Conservation (phyloP, 2,888 invertebrate genomes). For the Cataglyphis livida region DNA sequence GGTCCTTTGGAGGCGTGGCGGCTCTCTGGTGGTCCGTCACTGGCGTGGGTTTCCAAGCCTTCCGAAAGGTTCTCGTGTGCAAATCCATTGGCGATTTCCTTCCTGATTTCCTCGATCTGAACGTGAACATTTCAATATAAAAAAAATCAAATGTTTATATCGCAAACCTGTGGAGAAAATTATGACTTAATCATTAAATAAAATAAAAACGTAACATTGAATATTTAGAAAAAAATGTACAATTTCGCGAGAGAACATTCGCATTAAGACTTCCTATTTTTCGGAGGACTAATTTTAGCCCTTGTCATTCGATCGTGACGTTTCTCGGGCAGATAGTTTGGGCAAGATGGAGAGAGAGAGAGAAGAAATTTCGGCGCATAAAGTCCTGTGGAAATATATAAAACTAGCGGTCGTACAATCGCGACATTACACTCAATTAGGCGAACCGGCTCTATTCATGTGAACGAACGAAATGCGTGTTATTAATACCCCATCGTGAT, state of each 20-base stretch:
- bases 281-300: not conserved
- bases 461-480: slow-evolving; percentile 58
- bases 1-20: slow-evolving; percentile 82
- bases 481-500: slow-evolving; percentile 72
- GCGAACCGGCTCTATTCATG: slow-evolving; percentile 55
- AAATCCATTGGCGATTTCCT: slow-evolving; percentile 11
- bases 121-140: not conserved
- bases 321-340: not conserved
- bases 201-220: not conserved
- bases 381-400: slow-evolving; percentile 58
- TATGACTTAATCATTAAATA: not conserved
- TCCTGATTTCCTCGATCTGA: not conserved
- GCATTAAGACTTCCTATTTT: not conserved
- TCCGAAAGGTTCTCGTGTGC: slow-evolving; percentile 43
- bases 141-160: not conserved
- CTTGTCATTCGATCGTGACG: not conserved
- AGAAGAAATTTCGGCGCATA: slow-evolving; percentile 4
- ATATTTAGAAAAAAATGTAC: not conserved
- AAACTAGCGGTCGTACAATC: slow-evolving; percentile 56
- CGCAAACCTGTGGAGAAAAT: not conserved
- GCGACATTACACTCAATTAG: slow-evolving; percentile 67
- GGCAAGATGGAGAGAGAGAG: no score
- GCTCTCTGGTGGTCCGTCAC: slow-evolving; percentile 84
- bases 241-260: not conserved
- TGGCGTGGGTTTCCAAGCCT: slow-evolving; percentile 72